Conservation (phyloP, 23 tunicate genomes). For the Botrylloides violaceus region DNA sequence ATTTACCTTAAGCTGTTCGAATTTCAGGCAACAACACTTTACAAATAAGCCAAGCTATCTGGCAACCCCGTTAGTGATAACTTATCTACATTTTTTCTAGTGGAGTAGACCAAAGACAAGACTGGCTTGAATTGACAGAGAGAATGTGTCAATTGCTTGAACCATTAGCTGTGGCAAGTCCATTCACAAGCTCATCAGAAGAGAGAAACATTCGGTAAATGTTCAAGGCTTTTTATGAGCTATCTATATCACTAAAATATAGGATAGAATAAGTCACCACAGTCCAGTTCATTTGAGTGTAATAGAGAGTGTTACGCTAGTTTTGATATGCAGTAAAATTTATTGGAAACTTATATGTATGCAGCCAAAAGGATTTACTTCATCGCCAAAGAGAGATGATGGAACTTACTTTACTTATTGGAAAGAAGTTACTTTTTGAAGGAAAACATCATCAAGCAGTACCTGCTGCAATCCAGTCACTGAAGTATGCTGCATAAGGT, state of each 20-base stretch:
- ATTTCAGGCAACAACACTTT: too few relatives aligned
- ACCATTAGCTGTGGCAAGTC: slow-evolving; percentile 57
- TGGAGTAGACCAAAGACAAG: slow-evolving; percentile 71
- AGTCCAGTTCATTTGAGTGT: too few relatives aligned
- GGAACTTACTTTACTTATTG: slow-evolving; percentile 72
- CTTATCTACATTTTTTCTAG: slow-evolving; percentile 23
- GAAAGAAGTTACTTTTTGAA: slow-evolving; percentile 70
- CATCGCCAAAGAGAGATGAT: slow-evolving; percentile 70
- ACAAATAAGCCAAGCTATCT: too few relatives aligned
- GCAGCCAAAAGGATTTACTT: slow-evolving; percentile 65
- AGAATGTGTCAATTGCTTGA: slow-evolving; percentile 65
- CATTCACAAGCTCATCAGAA: slow-evolving; percentile 84
- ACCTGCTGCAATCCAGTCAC: slow-evolving; percentile 79
- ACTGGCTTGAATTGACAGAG: slow-evolving; percentile 65
- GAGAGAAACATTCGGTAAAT: slow-evolving; percentile 69
- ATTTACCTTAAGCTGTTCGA: too few relatives aligned
- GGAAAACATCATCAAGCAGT: slow-evolving; percentile 93
- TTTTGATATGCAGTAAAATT: neutral
- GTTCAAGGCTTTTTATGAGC: neutral
- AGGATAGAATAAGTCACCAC: too few relatives aligned
- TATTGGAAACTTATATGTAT: neutral
- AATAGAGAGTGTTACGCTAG: too few relatives aligned
- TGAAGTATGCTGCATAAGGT: slow-evolving; percentile 47
- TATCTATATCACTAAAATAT: too few relatives aligned
- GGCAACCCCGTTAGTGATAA: too few relatives aligned